Conservation (phyloP, 2,113 vertebrate genomes). For the Geothlypis trichas region DNA sequence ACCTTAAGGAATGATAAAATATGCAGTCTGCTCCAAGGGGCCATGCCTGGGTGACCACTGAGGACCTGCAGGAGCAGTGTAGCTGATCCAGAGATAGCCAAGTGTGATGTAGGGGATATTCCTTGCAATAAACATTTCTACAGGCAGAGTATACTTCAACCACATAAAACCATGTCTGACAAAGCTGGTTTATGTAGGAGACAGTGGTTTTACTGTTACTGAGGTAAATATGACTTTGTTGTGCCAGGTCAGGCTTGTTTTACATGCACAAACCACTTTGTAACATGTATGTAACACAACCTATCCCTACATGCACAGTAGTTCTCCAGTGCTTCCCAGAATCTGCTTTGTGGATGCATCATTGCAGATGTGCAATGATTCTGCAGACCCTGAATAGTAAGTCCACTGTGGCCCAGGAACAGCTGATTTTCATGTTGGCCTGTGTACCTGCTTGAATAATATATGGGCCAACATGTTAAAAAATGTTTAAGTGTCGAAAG, state of each 20-base stretch:
- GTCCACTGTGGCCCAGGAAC: neutral
- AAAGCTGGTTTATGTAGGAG: neutral
- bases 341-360: neutral
- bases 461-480: neutral
- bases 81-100: neutral
- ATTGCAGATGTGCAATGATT: neutral
- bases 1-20: neutral
- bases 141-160: neutral
- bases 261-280: neutral
- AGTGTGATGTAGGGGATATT: neutral
- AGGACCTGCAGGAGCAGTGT: neutral
- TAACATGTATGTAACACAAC: neutral
- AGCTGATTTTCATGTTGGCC: neutral
- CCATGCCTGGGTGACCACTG: neutral
- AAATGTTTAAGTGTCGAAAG: neutral
- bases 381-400: neutral
- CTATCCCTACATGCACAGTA: neutral
- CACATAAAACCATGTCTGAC: neutral
- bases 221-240: neutral
- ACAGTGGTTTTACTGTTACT: neutral
- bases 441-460: neutral
- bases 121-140: neutral
- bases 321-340: neutral
- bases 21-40: neutral
- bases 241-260: neutral